A percentile compares a stretch with the other conserved stretches of the same genome.
phyloP scores from a whole-genome alignment of 2,113 vertebrate species.

The Progne subis region DNA sequence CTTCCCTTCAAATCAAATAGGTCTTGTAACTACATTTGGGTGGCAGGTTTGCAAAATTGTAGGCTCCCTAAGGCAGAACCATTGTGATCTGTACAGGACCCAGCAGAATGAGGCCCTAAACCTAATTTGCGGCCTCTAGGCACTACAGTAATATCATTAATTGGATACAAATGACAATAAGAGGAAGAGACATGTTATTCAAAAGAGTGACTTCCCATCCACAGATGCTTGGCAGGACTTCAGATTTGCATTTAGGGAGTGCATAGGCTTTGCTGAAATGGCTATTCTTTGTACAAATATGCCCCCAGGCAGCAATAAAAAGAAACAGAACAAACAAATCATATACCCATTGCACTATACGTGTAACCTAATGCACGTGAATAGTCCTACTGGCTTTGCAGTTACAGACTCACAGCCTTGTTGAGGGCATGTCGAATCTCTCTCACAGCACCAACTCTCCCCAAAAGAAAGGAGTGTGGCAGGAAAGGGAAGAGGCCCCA shows the following conservation, averaged over 20 bases:
- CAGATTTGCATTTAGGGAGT: conserved; percentile 18
- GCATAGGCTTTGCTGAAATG: background rate
- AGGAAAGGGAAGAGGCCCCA: background rate
- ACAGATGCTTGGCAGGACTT: conserved; percentile 31
- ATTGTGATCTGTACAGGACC: background rate
- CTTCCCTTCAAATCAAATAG: background rate
- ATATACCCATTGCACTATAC: background rate
- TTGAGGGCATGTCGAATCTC: background rate
- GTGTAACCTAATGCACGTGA: background rate
- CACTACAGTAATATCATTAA: background rate
- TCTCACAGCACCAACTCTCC: background rate
- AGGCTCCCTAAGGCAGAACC: background rate
- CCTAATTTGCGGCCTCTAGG: background rate
- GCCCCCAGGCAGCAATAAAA: conserved; percentile 29
- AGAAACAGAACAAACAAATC: conserved; percentile 45
- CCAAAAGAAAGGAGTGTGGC: background rate
- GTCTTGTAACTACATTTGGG: background rate
- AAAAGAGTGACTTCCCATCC: conserved; percentile 16
- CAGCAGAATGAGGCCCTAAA: background rate
- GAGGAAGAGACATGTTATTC: background rate
- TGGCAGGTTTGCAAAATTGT: background rate
- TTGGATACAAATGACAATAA: conserved; percentile 29
- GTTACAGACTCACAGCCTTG: background rate
- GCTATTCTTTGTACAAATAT: conserved; percentile 20
- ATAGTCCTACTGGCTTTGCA: background rate